Evolutionary conservation across 2,888 invertebrate genomes (phyloP).

Genomic region (Drosophila falleni): DNA sequence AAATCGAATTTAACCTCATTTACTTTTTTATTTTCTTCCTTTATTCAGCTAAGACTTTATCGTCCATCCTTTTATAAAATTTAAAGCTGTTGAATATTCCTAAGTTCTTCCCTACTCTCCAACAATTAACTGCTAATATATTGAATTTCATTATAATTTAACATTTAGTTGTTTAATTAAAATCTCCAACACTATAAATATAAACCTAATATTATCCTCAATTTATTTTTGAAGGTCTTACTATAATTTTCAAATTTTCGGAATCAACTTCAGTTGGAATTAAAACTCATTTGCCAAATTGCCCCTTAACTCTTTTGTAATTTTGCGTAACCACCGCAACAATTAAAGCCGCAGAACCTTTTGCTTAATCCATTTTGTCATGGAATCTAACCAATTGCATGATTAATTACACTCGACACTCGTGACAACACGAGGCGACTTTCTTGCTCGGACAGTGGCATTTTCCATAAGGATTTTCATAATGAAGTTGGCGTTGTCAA

Average conservation of each 20-base stretch:
- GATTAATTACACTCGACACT: conserved; percentile 65
- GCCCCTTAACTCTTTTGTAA: neutral
- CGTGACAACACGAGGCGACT: conserved; percentile 10
- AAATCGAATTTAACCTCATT: too few relatives aligned
- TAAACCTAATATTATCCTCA: too few relatives aligned
- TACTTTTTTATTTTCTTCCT: too few relatives aligned
- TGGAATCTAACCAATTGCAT: conserved; percentile 69
- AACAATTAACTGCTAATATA: too few relatives aligned
- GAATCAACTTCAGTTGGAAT: conserved; percentile 1
- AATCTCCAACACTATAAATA: too few relatives aligned
- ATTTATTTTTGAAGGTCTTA: too few relatives aligned
- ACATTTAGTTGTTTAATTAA: too few relatives aligned
- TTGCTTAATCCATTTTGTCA: conserved; percentile 65
- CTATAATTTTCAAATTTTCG: neutral
- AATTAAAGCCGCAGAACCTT: conserved; percentile 54
- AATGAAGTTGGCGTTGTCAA: conserved; percentile 46
- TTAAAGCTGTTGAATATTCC: too few relatives aligned
- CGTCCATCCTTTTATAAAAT: too few relatives aligned
- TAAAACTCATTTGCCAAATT: conserved; percentile 28
- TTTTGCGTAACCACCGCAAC: conserved; percentile 44
- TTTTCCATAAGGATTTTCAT: conserved; percentile 24
- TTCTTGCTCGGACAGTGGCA: conserved; percentile 37
- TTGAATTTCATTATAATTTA: too few relatives aligned
- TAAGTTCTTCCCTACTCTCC: too few relatives aligned
- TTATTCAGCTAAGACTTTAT: too few relatives aligned